phyloP scores from a whole-genome alignment of 92 coral and sea anemone genomes.

The Scolanthus callimorphus region DNA sequence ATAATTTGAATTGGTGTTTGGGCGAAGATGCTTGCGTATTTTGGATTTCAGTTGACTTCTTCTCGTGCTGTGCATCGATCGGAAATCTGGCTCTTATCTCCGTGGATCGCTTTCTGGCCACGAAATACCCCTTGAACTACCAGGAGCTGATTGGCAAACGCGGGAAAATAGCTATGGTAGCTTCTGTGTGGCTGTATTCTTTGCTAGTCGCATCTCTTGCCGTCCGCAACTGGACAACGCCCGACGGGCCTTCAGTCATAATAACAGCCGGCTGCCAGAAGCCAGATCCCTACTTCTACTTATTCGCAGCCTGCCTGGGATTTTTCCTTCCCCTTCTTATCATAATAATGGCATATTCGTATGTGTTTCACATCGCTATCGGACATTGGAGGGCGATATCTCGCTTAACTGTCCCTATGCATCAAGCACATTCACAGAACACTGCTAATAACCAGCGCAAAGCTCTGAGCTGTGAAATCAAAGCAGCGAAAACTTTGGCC shows the following conservation, averaged over 20 bases:
- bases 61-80: conserved; percentile 77
- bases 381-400: conserved; percentile 85
- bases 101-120: conserved; percentile 74
- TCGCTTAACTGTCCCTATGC: conserved; percentile 37
- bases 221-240: conserved; percentile 74
- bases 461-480: conserved; percentile 56
- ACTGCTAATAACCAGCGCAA: conserved; percentile 31
- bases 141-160: conserved; percentile 54
- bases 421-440: conserved; percentile 3
- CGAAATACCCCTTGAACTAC: conserved; percentile 72
- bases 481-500: conserved; percentile 79
- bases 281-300: conserved; percentile 71
- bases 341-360: conserved; percentile 67
- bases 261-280: conserved; percentile 70
- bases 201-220: conserved; percentile 61
- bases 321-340: conserved; percentile 73
- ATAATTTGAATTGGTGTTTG: conserved; percentile 59
- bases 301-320: conserved; percentile 68
- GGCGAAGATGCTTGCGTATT: conserved; percentile 49
- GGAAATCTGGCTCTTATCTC: conserved; percentile 72
- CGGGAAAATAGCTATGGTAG: conserved; percentile 50
- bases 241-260: conserved; percentile 27
- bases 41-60: conserved; percentile 68
- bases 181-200: conserved; percentile 74
- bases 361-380: conserved; percentile 76